Percentiles rank a stretch among this genome's conserved stretches.
Conservation (phyloP, 1,140 invertebrate species). For the Parasteatoda tepidariorum region DNA sequence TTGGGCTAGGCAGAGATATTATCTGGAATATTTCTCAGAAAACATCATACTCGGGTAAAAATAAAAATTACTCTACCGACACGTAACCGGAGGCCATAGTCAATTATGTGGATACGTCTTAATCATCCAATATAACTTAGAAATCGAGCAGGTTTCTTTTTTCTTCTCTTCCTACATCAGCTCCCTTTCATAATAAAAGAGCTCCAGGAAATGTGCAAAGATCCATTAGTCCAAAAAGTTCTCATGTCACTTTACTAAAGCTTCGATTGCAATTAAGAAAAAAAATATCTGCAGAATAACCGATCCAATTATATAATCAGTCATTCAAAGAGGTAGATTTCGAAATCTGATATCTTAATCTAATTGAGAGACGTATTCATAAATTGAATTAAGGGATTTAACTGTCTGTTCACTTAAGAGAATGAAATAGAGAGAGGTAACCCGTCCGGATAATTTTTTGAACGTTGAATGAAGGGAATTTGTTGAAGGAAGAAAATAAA, state of each 20-base stretch:
- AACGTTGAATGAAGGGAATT: too few species aligned
- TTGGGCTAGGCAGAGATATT: too few species aligned
- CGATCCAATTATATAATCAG: conserved; percentile 30
- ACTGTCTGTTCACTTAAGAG: background rate
- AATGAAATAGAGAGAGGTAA: too few species aligned
- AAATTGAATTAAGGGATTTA: conserved; percentile 1
- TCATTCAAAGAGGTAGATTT: too few species aligned
- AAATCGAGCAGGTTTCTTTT: too few species aligned
- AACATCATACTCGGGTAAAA: too few species aligned
- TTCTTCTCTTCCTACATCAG: background rate
- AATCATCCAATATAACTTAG: background rate
- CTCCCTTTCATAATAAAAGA: background rate
- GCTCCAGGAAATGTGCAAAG: background rate
- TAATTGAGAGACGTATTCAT: conserved; percentile 19
- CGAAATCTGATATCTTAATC: too few species aligned
- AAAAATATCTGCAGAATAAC: background rate
- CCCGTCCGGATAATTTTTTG: too few species aligned
- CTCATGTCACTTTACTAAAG: background rate
- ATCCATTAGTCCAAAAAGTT: conserved; percentile 15
- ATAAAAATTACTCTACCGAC: conserved; percentile 27
- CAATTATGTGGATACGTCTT: conserved; percentile 3
- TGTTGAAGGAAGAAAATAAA: too few species aligned
- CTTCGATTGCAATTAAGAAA: conserved; percentile 24
- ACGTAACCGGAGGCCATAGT: conserved; percentile 30
- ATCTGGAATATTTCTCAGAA: too few species aligned